Evolutionary conservation across 2,888 invertebrate species (phyloP).

Genomic region (Sarcophaga carnaria): DNA sequence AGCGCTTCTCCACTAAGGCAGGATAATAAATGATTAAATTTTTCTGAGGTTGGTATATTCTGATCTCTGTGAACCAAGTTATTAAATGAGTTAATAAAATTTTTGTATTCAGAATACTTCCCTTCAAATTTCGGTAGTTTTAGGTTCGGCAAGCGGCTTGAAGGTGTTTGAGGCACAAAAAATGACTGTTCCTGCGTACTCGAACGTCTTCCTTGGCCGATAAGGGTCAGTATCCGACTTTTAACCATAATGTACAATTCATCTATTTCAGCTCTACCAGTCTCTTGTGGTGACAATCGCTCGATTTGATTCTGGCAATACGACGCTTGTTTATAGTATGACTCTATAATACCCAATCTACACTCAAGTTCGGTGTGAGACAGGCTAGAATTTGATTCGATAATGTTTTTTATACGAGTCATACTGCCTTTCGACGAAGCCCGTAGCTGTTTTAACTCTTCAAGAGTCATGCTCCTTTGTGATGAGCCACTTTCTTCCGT

Average conservation of each 20-base stretch:
- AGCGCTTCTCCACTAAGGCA: constrained; percentile 47
- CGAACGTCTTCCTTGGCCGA: constrained; percentile 7
- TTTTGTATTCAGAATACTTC: constrained; percentile 38
- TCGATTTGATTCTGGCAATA: constrained; percentile 51
- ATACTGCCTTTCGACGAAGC: neutral
- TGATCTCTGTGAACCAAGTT: constrained; percentile 52
- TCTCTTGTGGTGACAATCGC: neutral
- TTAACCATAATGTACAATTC: constrained; percentile 40
- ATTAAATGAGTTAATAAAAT: constrained; percentile 58
- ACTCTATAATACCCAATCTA: constrained; percentile 24
- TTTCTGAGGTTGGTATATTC: constrained; percentile 39
- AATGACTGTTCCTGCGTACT: constrained; percentile 1
- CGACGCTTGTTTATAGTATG: constrained; percentile 43
- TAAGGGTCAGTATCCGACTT: constrained; percentile 1
- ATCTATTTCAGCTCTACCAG: constrained; percentile 33
- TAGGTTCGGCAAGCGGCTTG: constrained; percentile 39
- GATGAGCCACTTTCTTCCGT: neutral
- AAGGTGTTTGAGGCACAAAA: neutral
- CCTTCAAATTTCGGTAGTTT: too few relatives aligned
- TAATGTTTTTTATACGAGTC: too few relatives aligned
- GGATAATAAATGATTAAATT: constrained; percentile 52
- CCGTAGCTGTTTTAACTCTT: constrained; percentile 32
- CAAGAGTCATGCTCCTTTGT: neutral
- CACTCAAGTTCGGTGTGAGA: constrained; percentile 42
- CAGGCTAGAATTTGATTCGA: constrained; percentile 39